Evolutionary conservation across 2,113 vertebrate species (phyloP), one percentile per base, ranked within the genome.

Genomic region (Mirounga angustirostris): DNA sequence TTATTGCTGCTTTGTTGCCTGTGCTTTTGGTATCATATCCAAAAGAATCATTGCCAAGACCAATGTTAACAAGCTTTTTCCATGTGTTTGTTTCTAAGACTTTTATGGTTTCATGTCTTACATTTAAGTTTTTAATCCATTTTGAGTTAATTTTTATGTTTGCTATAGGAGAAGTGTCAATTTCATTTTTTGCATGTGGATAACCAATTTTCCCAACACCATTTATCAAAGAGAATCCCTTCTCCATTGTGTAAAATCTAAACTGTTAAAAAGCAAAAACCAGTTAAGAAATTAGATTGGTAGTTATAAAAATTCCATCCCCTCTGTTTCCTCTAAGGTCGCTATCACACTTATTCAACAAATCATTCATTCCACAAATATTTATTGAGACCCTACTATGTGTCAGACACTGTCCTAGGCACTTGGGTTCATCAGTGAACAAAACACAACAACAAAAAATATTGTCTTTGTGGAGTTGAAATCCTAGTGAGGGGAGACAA

Each of bases 91-190:
- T 63, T 84, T 11, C 74, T 58, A 43, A 22, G 28, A 67, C 14
- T 69, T 79, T 67, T 69, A 69, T 58, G 59, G 21, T 67, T 78
- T 79, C 46, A 24, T n/a, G 19, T 43, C 58, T 86, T 78, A 65
- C 26, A 67, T n/a, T 93, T 86, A 78, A 33, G n/a, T 78, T n/a
- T 86, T 78, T 85, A 93, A 84, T 40, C 24, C 81, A 74, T 65
- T 85, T 43, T 82, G 50, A 58, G n/a, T 71, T 71, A 24, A 40
- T 46, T 46, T 92, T n/a, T 56, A 13, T 65, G 46, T 40, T 19
- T 59, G 8, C 52, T 54, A 1, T 78, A 43, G 73, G 30, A 65
- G 40, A 54, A 58, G 46, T 28, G 16, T 67, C 82, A 65, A 67
- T 56, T 65, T 61, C 50, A 67, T 26, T 6, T 67, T 73, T 28